A percentile compares a stretch with the other conserved stretches of the same genome.
phyloP scores from a whole-genome alignment of 1,140 invertebrate species.

The Drosophila pandora region DNA sequence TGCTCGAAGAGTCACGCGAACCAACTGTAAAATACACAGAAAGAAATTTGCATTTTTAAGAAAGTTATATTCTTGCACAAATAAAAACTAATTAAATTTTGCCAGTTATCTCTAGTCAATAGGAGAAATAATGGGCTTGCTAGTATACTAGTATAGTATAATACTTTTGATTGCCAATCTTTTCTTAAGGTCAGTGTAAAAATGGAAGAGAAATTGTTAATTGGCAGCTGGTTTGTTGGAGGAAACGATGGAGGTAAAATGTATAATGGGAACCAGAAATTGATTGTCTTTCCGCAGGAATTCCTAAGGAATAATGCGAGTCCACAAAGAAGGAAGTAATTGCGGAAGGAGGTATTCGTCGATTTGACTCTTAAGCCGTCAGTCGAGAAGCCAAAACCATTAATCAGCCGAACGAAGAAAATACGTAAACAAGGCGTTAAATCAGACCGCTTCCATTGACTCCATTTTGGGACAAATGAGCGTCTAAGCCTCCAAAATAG shows the following conservation, averaged over 20 bases:
- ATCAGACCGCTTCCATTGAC: constrained; percentile 31
- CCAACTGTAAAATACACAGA: constrained; percentile 86
- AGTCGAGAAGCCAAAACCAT: constrained; percentile 35
- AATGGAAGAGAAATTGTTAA: constrained; percentile 31
- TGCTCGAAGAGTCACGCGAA: constrained; percentile 86
- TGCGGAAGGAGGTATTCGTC: background rate
- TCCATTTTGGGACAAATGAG: constrained; percentile 55
- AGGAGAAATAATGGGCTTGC: no score
- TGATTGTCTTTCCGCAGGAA: constrained; percentile 36
- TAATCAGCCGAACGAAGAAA: constrained; percentile 37
- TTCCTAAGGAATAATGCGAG: constrained; percentile 25
- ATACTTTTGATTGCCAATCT: background rate
- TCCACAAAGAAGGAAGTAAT: constrained; percentile 3
- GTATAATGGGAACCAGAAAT: constrained; percentile 39
- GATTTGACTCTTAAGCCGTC: constrained; percentile 7
- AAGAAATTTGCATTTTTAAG: background rate
- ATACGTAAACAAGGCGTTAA: constrained; percentile 67
- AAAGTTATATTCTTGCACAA: background rate
- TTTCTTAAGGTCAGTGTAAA: background rate
- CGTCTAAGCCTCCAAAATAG: constrained; percentile 63
- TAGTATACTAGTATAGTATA: no score
- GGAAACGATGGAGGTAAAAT: constrained; percentile 28
- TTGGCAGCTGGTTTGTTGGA: constrained; percentile 45
- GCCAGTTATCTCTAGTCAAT: background rate
- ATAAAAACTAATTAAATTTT: no score